Base-by-base conservation (phyloP, 2,888 invertebrate species). In the Oxyteleia sp. region DNA sequence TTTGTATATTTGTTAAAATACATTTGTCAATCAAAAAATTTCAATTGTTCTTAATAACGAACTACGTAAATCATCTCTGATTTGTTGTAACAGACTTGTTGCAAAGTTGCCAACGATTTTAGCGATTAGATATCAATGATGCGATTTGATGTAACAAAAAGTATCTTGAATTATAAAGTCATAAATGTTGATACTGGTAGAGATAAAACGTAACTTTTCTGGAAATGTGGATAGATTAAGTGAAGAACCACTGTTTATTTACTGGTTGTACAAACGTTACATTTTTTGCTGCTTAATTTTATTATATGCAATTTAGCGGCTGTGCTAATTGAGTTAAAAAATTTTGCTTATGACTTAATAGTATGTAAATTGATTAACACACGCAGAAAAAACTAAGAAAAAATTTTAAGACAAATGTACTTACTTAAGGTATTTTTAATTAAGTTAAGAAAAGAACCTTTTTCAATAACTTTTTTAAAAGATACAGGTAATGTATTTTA, bases 121-220 rank as follows among this genome's bases (percentile, higher is more conserved):
- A 61, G 38, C 38, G 79, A 79, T 79, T 79, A 79, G 79, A 71
- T 79, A 79, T 79, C 71, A 59, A 63, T 78, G 41, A 69, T 78
- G 26, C 23, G 18, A 53, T 41, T 59, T 64, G 10, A 8, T 66
- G 47, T 13, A 72, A 47, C 32, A 64, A 61, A 59, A 59, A 55
- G 20, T n/a, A 23, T 63, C 23, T 23, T 15, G 55, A 78, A 69
- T 78, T 63, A 63, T 69, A 53, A 76, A 68, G 53, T 11, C 63
- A 69, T 78, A 78, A 78, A 63, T 55, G 45, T 38, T 61, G 26
- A 53, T 18, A 23, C 63, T 55, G 23, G 32, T 18, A 4, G 45
- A 11, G 64, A 75, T 75, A 75, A 75, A 75, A 23, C 16, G 18
- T 45, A 23, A 57, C 63, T 63, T 74, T 55, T 64, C 45, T 64